phyloP scores from a whole-genome alignment of 2,888 invertebrate genomes.

The Helicoverpa assulta region DNA sequence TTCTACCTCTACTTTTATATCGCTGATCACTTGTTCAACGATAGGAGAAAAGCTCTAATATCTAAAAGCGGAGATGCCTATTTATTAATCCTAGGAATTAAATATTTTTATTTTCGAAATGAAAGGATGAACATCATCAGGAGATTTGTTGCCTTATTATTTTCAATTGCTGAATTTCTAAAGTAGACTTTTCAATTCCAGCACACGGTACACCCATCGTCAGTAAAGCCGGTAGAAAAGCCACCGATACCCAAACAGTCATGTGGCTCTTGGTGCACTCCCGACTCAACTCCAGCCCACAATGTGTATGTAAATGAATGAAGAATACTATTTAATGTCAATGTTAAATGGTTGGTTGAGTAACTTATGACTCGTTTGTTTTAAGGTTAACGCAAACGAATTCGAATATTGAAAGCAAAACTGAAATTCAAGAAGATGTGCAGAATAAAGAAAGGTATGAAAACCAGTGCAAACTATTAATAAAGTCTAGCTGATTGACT shows the following conservation, averaged over 20 bases:
- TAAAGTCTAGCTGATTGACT: too few species aligned
- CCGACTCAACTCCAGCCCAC: constrained; percentile 75
- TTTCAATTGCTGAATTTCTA: neutral
- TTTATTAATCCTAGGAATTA: too few species aligned
- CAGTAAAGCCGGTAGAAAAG: constrained; percentile 57
- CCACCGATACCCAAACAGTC: constrained; percentile 60
- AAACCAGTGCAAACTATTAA: neutral
- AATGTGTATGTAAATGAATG: constrained; percentile 72
- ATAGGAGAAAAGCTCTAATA: too few species aligned
- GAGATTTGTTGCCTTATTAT: too few species aligned
- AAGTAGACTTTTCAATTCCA: constrained; percentile 56
- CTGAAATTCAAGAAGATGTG: constrained; percentile 67
- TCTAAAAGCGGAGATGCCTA: too few species aligned
- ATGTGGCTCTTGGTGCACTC: constrained; percentile 84
- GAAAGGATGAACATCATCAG: too few species aligned
- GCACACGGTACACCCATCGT: constrained; percentile 83
- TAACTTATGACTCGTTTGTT: constrained; percentile 3
- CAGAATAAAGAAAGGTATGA: constrained; percentile 64
- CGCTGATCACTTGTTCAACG: neutral
- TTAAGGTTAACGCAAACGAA: constrained; percentile 63
- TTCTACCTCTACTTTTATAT: neutral
- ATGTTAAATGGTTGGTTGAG: too few species aligned
- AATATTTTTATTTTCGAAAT: too few species aligned
- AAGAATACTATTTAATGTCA: neutral
- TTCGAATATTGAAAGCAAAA: constrained; percentile 73